Percentiles rank a stretch among this genome's conserved stretches.
phyloP scores from a whole-genome alignment of 23 tunicate genomes.

The Styela clava region DNA sequence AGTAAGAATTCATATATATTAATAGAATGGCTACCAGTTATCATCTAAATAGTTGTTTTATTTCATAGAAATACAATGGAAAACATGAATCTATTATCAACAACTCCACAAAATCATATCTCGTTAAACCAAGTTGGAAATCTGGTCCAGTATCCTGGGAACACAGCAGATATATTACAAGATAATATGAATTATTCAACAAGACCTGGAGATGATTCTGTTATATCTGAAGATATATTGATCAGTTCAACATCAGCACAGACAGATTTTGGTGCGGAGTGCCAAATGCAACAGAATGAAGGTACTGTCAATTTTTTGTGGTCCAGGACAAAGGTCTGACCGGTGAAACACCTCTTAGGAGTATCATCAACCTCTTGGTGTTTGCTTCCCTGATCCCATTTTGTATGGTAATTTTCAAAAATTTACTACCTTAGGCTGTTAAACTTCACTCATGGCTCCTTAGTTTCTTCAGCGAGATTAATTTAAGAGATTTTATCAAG shows the following conservation, averaged over 20 bases:
- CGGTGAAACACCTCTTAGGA: no score
- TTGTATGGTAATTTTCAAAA: no score
- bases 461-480: no score
- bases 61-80: neutral
- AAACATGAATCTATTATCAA: neutral
- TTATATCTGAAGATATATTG: conserved; percentile 1
- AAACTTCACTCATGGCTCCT: no score
- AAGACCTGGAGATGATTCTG: neutral
- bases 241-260: neutral
- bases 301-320: neutral
- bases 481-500: no score
- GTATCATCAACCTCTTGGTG: no score
- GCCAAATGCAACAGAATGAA: conserved; percentile 3
- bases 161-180: neutral
- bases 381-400: no score
- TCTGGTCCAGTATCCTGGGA: neutral
- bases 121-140: neutral
- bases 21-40: no score
- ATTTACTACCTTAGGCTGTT: no score
- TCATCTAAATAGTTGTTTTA: no score
- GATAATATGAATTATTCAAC: neutral
- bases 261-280: neutral
- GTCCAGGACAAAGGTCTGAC: no score
- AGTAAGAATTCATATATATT: no score
- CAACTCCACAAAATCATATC: neutral